These are phyloP conservation scores for Gasterosteus nipponicus DNA, from an alignment of 2,113 vertebrate species.

Conservation along the genomic window DNA sequence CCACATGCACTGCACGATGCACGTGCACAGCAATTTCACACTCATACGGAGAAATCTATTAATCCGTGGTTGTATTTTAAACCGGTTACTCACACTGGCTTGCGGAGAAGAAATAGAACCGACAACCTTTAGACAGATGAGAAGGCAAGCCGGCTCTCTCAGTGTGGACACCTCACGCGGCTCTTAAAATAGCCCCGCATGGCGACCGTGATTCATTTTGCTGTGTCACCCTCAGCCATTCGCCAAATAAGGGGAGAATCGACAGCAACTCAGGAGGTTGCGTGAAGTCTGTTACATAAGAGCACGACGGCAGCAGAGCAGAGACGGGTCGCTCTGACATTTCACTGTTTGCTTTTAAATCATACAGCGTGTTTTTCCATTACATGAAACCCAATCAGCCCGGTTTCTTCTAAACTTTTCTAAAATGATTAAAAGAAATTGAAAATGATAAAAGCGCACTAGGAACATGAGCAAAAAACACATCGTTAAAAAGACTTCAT, in stretches of 20 bases:
- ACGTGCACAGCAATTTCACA: neutral
- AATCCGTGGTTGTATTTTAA: constrained; percentile 1
- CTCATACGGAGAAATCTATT: neutral
- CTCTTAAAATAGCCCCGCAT: constrained; percentile 55
- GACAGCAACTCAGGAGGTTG: constrained; percentile 35
- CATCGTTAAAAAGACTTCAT: constrained; percentile 4
- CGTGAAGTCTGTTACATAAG: constrained; percentile 62
- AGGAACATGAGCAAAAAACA: constrained; percentile 13
- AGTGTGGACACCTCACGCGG: constrained; percentile 5
- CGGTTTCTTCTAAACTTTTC: neutral
- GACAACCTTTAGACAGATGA: constrained; percentile 30
- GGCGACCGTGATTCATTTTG: constrained; percentile 14
- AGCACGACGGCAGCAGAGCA: constrained; percentile 14
- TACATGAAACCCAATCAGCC: constrained; percentile 19
- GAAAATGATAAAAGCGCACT: constrained; percentile 6
- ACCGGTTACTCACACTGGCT: neutral
- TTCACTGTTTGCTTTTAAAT: neutral
- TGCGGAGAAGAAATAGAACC: constrained; percentile 21
- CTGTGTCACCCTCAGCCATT: constrained; percentile 56
- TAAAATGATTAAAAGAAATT: neutral
- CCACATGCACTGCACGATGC: constrained; percentile 6
- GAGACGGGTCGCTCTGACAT: constrained; percentile 40
- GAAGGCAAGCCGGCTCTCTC: neutral
- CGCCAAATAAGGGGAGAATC: constrained; percentile 60
- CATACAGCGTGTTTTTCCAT: neutral